Evolutionary conservation across 2,888 invertebrate genomes (phyloP), one percentile per base, ranked within the genome.

Genomic region (Tenodera sinensis): DNA sequence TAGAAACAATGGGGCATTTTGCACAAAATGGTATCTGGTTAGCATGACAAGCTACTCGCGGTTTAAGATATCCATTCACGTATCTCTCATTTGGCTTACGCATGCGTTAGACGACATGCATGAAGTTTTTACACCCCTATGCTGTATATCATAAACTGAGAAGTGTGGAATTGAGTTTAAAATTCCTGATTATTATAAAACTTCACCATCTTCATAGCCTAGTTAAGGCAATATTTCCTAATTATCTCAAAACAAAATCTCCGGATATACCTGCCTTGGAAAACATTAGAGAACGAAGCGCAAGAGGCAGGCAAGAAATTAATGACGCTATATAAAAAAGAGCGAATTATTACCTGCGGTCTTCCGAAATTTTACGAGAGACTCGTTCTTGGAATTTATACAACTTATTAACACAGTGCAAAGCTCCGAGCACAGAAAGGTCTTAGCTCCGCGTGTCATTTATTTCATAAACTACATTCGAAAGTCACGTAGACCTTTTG

Each of bases 221-320:
- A 81, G 54, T 30, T 9, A 71, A 25, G 54, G 25, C 25, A 30
- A 71, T 71, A 86, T 71, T 86, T 86, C 25, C 14, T 81, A 86
- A 86, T 86, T 86, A 81, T 81, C 81, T 28, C 20, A 86, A 86
- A 86, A 86, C 86, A 86, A 81, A 71, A 86, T 71, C 81, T 81
- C 28, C 20, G n/a, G 28, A 86, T 14, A 30, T 47, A 71, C 20
- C 20, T 25, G 54, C 54, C 20, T 71, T 6, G 20, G 6, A 71
- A 71, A 71, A 20, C 54, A 71, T 20, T 71, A 71, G 20, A 20
- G 15, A 20, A 71, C 25, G 54, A 25, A 71, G 8, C 6, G 6
- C 20, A 71, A 71, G 25, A 71, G 54, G 25, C 54, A 71, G 12
- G 42, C 42, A 42, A 42, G 6, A 71, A 71, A 71, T 71, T 15